Evolutionary conservation across 35 echinoderm and acorn worm genomes (phyloP), one percentile per base, ranked within the genome.

Genomic region (Acanthaster planci): DNA sequence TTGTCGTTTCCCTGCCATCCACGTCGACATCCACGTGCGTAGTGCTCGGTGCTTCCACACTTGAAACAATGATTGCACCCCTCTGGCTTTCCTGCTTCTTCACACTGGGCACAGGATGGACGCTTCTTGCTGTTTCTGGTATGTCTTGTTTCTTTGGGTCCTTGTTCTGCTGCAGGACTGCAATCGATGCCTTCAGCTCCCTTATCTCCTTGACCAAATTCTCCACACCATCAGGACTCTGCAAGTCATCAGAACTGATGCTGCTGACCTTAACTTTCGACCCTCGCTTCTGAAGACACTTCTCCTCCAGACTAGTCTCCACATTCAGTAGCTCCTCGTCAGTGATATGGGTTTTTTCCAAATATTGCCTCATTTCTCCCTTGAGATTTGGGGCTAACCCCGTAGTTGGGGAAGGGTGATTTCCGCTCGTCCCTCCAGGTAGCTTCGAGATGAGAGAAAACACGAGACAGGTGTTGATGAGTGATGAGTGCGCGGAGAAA

Each of bases 11-110:
- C 87, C 87, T 30, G n/a, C n/a, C n/a, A n/a, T n/a, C n/a, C n/a
- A n/a, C n/a, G 39, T 50, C 52, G 23, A 30, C 86, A 93, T 2
- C 91, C 85, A 51, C 86, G 86, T 30, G 81, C 79, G 39, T 84
- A 55, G 51, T 93, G 91, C 5, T 89, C 52, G 1, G 58, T 55
- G 58, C 91, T 76, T 26, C 91, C 91, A 40, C 91, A 93, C 55
- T 93, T 93, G 60, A 83, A 89, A 42, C 85, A 88, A 40, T 88
- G 91, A 14, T 2, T 55, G 80, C 90, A 93, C 0, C 35, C 37
- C 18, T 37, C n/a, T 0, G 85, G 85, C 47, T 47, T 52, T 2
- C 80, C 86, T 0, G 5, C 38, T 22, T 79, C 18, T 17, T 35
- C 1, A 68, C 86, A 93, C 6, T 40, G 29, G 21, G 38, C 34